A percentile compares a stretch with the other conserved stretches of the same genome.
Evolutionary conservation across 2,113 vertebrate genomes (phyloP).

Genomic region (Pelecanus crispus): DNA sequence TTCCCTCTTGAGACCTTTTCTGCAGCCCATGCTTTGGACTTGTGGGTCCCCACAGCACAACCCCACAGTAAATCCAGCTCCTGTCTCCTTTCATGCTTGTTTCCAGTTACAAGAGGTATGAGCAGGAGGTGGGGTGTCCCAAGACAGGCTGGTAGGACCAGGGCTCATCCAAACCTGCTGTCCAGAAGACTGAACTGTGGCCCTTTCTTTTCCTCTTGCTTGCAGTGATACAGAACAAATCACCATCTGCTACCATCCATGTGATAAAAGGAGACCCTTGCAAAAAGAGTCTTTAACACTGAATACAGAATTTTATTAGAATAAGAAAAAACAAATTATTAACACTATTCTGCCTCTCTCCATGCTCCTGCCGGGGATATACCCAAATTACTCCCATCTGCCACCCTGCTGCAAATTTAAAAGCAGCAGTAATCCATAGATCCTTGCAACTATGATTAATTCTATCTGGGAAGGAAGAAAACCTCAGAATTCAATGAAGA

Average conservation of each 20-base stretch:
- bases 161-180: not conserved
- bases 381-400: constrained; percentile 37
- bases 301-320: not conserved
- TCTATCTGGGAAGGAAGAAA: constrained; percentile 49
- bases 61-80: not conserved
- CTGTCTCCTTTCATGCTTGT: not conserved
- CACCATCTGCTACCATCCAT: not conserved
- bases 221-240: not conserved
- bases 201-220: not conserved
- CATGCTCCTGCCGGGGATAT: not conserved
- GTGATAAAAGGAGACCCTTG: not conserved
- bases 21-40: not conserved
- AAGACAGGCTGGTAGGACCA: not conserved
- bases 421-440: constrained; percentile 36
- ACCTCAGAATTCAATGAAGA: constrained; percentile 42
- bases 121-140: not conserved
- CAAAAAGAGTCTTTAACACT: not conserved
- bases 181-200: not conserved
- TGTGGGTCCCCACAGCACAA: not conserved
- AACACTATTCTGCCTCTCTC: not conserved
- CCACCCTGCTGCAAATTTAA: not conserved
- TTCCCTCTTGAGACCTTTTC: not conserved
- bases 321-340: not conserved
- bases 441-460: constrained; percentile 34
- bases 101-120: not conserved